These are phyloP conservation scores for Pavo muticus DNA, from an alignment of 2,113 vertebrate species.

Conservation along the genomic window DNA sequence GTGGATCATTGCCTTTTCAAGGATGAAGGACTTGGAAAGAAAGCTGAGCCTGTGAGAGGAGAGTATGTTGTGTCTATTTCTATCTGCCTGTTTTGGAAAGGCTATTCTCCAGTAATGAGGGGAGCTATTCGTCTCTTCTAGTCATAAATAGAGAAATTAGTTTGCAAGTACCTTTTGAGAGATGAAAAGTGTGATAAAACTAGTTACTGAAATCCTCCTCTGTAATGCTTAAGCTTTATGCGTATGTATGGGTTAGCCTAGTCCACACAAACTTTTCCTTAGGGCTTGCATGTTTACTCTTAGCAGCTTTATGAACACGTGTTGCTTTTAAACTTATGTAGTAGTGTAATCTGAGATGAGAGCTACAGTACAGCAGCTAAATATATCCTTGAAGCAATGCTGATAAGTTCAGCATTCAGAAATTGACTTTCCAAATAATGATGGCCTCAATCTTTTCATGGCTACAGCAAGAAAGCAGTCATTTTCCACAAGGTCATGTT, in stretches of 20 bases:
- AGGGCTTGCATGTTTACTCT: background rate
- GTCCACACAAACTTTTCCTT: background rate
- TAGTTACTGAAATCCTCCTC: background rate
- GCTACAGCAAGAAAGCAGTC: background rate
- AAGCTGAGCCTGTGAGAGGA: background rate
- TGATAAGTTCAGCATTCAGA: background rate
- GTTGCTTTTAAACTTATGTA: conserved; percentile 39
- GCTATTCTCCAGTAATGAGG: background rate
- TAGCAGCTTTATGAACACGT: background rate
- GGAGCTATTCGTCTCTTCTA: background rate
- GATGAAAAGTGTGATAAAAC: background rate
- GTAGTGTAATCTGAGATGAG: conserved; percentile 46
- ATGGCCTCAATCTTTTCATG: background rate
- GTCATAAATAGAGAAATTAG: background rate
- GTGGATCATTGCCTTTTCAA: background rate
- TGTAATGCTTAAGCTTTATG: background rate
- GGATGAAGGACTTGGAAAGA: background rate
- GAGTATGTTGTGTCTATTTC: background rate
- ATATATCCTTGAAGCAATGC: conserved; percentile 1
- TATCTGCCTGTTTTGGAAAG: background rate
- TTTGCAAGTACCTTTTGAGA: background rate
- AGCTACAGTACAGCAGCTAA: conserved; percentile 14
- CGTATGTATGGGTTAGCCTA: background rate
- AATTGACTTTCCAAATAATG: background rate
- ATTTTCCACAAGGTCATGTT: background rate